Base-by-base conservation (phyloP, 1,140 invertebrate species). In the Pseudomyrmex pallidus region DNA sequence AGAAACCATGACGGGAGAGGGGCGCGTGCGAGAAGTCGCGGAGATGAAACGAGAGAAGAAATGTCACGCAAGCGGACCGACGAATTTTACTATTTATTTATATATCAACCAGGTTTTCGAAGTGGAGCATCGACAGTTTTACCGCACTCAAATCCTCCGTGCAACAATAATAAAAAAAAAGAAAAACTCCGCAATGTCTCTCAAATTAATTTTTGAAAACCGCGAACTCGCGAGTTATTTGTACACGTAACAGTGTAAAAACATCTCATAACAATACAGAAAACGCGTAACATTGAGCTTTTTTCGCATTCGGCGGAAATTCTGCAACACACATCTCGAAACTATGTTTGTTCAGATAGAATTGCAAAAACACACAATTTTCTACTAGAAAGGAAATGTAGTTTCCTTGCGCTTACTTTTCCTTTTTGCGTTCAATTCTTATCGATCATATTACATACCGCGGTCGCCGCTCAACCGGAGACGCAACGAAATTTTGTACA, bases 61-160 rank as follows among this genome's bases (percentile, higher is more conserved):
- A 35, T 35, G 35, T 35, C 35, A 35, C 5, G 35, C 35, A 12
- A 59, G 59, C 44, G 15, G 72, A 50, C 20, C 56, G 8, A 50
- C 66, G 66, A 80, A 59, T 72, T 72, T 72, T 80, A 80, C 44
- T 80, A 50, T 59, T 70, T 72, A 70, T 67, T 80, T 70, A 72
- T 48, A 54, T 56, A 35, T 35, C 35, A 35, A 35, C 54, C 54
- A 59, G 8, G 8, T 80, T 80, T 80, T 35, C 56, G 20, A 70
- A 12, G 35, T 4, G 35, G 9, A 9, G 10, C 9, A 35, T 35
- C 35, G 35, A 35, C 35, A 7, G 17, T 20, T 46, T 25, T 20
- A 3, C 1, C 12, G 46, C 35, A 56, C 15, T 8, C n/a, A 68
- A 70, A 72, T 80, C n/a, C 3, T 8, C 15, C 15, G 7, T 17